Percentiles rank a stretch among this genome's conserved stretches.
phyloP scores from a whole-genome alignment of 2,113 vertebrate species.

The Indicator maculatus region DNA sequence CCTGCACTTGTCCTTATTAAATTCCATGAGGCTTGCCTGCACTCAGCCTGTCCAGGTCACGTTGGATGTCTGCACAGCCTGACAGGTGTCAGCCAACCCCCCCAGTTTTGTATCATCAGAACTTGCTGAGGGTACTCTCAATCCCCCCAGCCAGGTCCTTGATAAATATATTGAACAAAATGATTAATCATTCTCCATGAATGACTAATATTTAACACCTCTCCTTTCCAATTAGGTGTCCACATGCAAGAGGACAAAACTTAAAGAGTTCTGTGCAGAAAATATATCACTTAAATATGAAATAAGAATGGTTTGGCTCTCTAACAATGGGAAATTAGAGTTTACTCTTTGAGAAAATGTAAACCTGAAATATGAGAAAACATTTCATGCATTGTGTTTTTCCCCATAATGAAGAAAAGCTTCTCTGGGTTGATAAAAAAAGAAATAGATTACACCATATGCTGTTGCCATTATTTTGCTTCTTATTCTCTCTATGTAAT shows the following conservation, averaged over 20 bases:
- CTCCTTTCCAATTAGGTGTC: not conserved
- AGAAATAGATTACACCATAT: not conserved
- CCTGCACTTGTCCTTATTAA: too few relatives aligned
- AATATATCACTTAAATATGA: constrained; percentile 1
- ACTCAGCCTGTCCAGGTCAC: too few relatives aligned
- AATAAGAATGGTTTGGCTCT: not conserved
- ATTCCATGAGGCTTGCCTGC: too few relatives aligned
- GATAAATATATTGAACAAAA: not conserved
- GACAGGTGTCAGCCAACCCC: too few relatives aligned
- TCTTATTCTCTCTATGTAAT: not conserved
- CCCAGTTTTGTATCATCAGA: too few relatives aligned
- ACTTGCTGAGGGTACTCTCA: too few relatives aligned
- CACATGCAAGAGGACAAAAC: not conserved
- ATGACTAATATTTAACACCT: not conserved
- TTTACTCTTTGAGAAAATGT: not conserved
- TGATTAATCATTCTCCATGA: not conserved
- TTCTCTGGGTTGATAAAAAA: not conserved
- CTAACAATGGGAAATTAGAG: not conserved
- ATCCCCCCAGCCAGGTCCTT: too few relatives aligned
- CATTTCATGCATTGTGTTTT: not conserved
- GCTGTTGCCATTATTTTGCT: not conserved
- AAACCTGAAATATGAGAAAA: not conserved
- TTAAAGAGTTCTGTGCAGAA: not conserved
- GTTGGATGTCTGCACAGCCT: too few relatives aligned
- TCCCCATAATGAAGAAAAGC: not conserved